phyloP scores from a whole-genome alignment of 2,888 invertebrate species.

The Unio pictorum region DNA sequence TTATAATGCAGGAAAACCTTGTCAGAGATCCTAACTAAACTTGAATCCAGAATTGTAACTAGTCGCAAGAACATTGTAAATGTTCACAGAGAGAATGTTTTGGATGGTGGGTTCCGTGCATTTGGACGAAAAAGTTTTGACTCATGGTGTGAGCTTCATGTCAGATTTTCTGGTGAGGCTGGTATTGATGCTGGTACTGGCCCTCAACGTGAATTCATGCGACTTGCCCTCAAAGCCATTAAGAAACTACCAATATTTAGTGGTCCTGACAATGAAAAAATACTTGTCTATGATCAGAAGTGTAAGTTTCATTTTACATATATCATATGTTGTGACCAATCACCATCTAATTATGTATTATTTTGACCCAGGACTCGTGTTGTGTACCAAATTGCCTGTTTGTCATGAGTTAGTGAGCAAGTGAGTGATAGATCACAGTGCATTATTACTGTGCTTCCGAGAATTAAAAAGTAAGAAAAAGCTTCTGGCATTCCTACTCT shows the following conservation, averaged over 20 bases:
- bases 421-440: too few species aligned
- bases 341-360: too few species aligned
- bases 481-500: too few species aligned
- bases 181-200: neutral
- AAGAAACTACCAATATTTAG: neutral
- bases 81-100: constrained; percentile 1
- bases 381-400: too few species aligned
- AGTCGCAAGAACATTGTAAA: neutral
- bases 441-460: too few species aligned
- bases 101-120: neutral
- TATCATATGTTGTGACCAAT: too few species aligned
- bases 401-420: too few species aligned
- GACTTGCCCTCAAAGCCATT: neutral
- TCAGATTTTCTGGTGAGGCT: neutral
- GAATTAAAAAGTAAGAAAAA: too few species aligned
- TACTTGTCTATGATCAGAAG: neutral
- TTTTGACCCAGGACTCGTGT: too few species aligned
- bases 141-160: neutral
- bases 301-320: neutral
- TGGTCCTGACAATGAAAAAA: neutral
- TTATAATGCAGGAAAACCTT: too few species aligned
- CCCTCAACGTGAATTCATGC: neutral
- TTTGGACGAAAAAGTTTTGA: neutral
- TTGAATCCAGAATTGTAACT: too few species aligned
- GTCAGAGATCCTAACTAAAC: too few species aligned